Percentiles rank a stretch among this genome's conserved stretches.
Conservation (phyloP, 2,113 vertebrate species). For the Etia nguti region DNA sequence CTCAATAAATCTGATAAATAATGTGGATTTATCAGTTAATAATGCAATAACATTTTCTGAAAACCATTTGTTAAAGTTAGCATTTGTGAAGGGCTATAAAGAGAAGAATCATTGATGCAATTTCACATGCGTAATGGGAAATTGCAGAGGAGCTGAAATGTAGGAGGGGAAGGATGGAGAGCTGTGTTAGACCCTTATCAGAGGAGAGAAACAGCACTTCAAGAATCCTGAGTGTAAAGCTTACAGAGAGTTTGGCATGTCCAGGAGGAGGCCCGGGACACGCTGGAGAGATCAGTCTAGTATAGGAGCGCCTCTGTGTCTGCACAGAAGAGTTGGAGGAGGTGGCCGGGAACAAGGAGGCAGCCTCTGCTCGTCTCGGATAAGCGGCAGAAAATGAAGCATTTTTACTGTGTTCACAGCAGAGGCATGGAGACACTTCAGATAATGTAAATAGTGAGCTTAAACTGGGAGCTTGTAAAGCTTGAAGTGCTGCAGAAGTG, state of each 20-base stretch:
- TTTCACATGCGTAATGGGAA: neutral
- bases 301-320: neutral
- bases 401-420: neutral
- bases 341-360: neutral
- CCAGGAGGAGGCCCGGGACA: neutral
- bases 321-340: no score
- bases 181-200: neutral
- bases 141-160: neutral
- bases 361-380: neutral
- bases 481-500: neutral
- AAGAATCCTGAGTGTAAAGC: neutral
- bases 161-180: neutral
- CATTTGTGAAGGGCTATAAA: neutral
- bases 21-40: neutral
- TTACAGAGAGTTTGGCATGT: accelerated
- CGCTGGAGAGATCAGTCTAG: neutral
- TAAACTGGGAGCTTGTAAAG: neutral
- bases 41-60: neutral
- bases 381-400: neutral
- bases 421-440: neutral
- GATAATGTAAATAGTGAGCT: neutral
- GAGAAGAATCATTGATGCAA: neutral
- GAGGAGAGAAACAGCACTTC: neutral
- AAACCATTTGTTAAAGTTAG: neutral
- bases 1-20: neutral